Percentiles rank a stretch among this genome's conserved stretches.
These are phyloP conservation scores for Bergia puertoricense DNA, from an alignment of 92 coral and sea anemone species.

Conservation along the genomic window DNA sequence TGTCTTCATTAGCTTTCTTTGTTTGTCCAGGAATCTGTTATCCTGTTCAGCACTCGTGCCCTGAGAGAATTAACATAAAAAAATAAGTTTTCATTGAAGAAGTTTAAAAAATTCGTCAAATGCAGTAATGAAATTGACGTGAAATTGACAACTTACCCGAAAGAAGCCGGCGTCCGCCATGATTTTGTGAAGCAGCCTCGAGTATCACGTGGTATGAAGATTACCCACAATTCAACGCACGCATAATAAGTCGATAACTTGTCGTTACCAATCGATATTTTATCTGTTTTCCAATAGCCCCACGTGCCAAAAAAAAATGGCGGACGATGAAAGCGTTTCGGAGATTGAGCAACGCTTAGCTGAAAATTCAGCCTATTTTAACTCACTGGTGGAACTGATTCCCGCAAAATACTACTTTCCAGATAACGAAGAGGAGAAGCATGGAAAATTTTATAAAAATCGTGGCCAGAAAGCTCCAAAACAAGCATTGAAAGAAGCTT, in stretches of 20 bases:
- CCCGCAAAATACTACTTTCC: slow-evolving; percentile 85
- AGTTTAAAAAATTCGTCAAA: neutral
- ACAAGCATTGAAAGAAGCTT: slow-evolving; percentile 87
- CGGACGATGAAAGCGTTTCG: slow-evolving; percentile 65
- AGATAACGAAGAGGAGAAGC: slow-evolving; percentile 76
- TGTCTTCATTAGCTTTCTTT: slow-evolving; percentile 93
- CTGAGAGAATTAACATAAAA: slow-evolving; percentile 43
- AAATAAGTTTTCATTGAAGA: neutral
- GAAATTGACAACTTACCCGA: slow-evolving; percentile 68
- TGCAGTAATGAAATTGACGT: neutral
- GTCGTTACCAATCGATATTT: slow-evolving; percentile 39
- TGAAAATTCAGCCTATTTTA: slow-evolving; percentile 88
- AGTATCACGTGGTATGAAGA: slow-evolving; percentile 55
- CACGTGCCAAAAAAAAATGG: slow-evolving; percentile 68
- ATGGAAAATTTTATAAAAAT: slow-evolving; percentile 80
- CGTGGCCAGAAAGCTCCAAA: slow-evolving; percentile 82
- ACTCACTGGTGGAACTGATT: slow-evolving; percentile 83
- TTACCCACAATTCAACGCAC: slow-evolving; percentile 55
- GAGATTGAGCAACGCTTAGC: slow-evolving; percentile 71
- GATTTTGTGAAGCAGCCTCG: neutral
- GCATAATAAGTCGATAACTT: slow-evolving; percentile 43
- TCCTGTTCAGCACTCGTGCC: slow-evolving; percentile 99
- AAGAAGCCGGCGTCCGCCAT: slow-evolving; percentile 99
- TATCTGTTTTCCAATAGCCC: neutral
- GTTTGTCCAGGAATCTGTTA: slow-evolving; percentile 95